Evolutionary conservation across 1,140 invertebrate species (phyloP), one percentile per base, ranked within the genome.

Genomic region (Bombus impatiens): DNA sequence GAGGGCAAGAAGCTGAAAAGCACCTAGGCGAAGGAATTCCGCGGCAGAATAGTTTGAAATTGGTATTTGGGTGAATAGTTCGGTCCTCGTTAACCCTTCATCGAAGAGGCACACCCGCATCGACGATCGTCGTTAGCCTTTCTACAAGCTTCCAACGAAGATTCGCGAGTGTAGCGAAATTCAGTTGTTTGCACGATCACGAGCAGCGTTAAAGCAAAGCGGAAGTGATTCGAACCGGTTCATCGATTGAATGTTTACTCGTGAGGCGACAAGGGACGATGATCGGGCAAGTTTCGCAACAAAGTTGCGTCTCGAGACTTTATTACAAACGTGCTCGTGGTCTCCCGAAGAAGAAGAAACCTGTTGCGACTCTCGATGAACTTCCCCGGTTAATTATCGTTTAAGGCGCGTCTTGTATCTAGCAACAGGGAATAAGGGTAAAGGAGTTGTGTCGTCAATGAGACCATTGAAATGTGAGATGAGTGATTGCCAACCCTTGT

Each of bases 1-100:
- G 32, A 15, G 8, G 32, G 10, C 1, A 10, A 37, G 35, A 15
- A 42, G 47, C 10, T 35, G 9, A 22, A 15, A 22, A 40, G 10
- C 10, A 13, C 5, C 40, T n/a, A 12, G 13, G 8, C 25, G 28
- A 22, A n/a, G 70, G 37, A 67, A 76, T 25, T 32, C 1, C 72
- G 25, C 37, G 18, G 22, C 40, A 22, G 9, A 53, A 62, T 32
- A 25, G 70, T n/a, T 83, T 8, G 44, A 68, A 25, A 68, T 68
- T 42, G 79, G 18, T 18, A 59, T 72, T 13, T 57, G 22, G 47
- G 28, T 22, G n/a, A 84, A 70, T 71, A 78, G 53, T 72, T 57
- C 74, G 22, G 18, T 53, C 8, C 25, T 77, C 35, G 18, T 84
- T 70, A 78, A 57, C 28, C 40, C 72, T 40, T 62, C 37, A 53